Base-by-base conservation (phyloP, 2,797 vertebrate genomes). In the Gastrophryne carolinensis region DNA sequence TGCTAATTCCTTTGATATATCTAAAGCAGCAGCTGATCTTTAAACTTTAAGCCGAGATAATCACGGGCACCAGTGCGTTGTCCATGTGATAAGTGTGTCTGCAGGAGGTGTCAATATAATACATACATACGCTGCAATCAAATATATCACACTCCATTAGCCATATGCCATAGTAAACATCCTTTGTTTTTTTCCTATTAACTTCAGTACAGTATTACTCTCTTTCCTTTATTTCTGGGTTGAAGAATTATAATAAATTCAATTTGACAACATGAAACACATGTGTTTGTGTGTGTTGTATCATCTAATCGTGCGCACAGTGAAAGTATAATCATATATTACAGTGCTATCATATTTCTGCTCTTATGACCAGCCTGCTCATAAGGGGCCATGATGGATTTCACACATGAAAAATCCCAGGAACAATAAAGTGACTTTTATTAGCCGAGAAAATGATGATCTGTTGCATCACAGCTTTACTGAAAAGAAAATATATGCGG, bases 341-440 rank as follows among this genome's bases (percentile, higher is more conserved):
- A 72, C 78, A 79, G 56, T 44, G 72, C 76, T 83, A 73, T 84
- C 77, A 88, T 73, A 85, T 79, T 83, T 86, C 75, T 81, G 63
- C 68, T 82, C 79, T 69, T 83, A 82, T 81, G 82, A 82, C 76
- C 81, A 81, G 41, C 69, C 78, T 82, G 85, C 75, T 80, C 83
- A 80, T 70, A 73, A 69, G 73, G 79, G 76, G 41, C 63, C 83
- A 84, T 85, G 79, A 85, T 86, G 79, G 75, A 76, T 87, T 91
- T 88, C 82, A 83, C 78, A 84, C 63, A 82, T 80, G 81, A 84
- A 72, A 84, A 76, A 83, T 85, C 81, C 80, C 77, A 88, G 63
- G 79, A 80, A 69, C 81, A 81, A 84, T 82, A 82, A 84, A 84
- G 72, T 79, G 79, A 63, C 80, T 87, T 87, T 86, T 80, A 86